These are phyloP conservation scores for Mola mola DNA, from an alignment of 2,113 vertebrate species.

Conservation along the genomic window DNA sequence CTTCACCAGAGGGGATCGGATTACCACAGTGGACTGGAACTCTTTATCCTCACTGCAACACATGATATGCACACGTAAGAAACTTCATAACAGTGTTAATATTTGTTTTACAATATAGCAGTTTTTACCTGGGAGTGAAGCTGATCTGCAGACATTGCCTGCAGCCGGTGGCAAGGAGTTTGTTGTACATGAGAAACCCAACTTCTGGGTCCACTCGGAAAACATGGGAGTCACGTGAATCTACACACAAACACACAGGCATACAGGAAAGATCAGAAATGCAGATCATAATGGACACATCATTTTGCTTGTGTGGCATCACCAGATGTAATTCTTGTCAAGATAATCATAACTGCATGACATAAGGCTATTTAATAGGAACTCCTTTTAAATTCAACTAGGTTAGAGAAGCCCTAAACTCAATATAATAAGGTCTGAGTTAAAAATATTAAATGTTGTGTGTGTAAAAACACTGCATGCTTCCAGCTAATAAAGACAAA, in stretches of 20 bases:
- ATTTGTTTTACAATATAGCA: neutral
- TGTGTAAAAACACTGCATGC: too few relatives aligned
- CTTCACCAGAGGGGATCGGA: slow-evolving; percentile 86
- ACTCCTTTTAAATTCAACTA: too few relatives aligned
- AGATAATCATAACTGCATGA: too few relatives aligned
- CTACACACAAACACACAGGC: slow-evolving; percentile 39
- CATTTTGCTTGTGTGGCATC: too few relatives aligned
- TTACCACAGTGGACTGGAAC: slow-evolving; percentile 74
- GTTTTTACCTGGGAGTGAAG: slow-evolving; percentile 88
- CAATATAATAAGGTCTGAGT: too few relatives aligned
- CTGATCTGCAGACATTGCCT: slow-evolving; percentile 81
- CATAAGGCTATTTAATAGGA: too few relatives aligned
- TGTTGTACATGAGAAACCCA: slow-evolving; percentile 80
- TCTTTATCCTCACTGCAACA: slow-evolving; percentile 76
- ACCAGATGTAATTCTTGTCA: too few relatives aligned
- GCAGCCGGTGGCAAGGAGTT: slow-evolving; percentile 39
- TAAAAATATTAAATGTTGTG: too few relatives aligned
- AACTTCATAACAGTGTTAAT: neutral
- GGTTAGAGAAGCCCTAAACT: too few relatives aligned
- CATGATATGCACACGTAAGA: neutral
- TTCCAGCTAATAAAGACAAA: too few relatives aligned
- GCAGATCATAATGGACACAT: neutral
- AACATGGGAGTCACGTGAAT: slow-evolving; percentile 41
- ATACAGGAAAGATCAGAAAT: neutral
- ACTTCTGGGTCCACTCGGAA: slow-evolving; percentile 83